Evolutionary conservation across 2,113 vertebrate species (phyloP), one percentile per base, ranked within the genome.

Genomic region (Taurulus bubalis): DNA sequence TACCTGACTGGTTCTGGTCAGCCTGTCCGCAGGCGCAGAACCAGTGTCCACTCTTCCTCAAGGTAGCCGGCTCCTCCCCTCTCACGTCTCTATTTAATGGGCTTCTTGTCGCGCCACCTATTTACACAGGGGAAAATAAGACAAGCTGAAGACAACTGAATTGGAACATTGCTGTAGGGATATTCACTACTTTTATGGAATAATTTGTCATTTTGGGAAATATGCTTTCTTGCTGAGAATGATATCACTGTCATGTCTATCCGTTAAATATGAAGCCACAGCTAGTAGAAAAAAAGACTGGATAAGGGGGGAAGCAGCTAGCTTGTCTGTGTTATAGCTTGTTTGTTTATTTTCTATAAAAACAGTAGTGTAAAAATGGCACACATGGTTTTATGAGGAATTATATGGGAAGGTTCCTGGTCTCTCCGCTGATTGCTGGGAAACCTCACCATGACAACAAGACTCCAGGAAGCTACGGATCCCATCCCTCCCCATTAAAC

Each of bases 1-100:
- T 99, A 94, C 98, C 98, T 64, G 97, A 99, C 95, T 99, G 98
- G 97, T 99, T 99, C 95, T 99, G 98, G 98, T 98, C 98, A 34
- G 97, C 98, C 63, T 99, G 98, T 94, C 98, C 98, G 89, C 98
- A 99, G 96, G 98, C 98, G 94, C 97, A 98, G 96, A 97, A 98
- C 95, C 98, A 99, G 94, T 99, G 98, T 95, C 98, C 98, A 76
- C 96, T 99, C 58, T 96, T 95, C 80, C 94, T 96, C 75, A 96
- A 96, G 94, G 95, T 96, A 89, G 26, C 11, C 7, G 10, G 3
- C 28, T 47, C 59, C 6, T 3, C 49, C 1, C 0, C 15, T 26
- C 20, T 34, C 10, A 4, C 38, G 2, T 47, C 15, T 38, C 65
- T 16, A 42, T 47, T 8, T 49, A 24, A 47, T 38, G 11, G 4